These are phyloP conservation scores for Archaeoteleia sp. DNA, from an alignment of 2,888 invertebrate species.

Conservation along the genomic window DNA sequence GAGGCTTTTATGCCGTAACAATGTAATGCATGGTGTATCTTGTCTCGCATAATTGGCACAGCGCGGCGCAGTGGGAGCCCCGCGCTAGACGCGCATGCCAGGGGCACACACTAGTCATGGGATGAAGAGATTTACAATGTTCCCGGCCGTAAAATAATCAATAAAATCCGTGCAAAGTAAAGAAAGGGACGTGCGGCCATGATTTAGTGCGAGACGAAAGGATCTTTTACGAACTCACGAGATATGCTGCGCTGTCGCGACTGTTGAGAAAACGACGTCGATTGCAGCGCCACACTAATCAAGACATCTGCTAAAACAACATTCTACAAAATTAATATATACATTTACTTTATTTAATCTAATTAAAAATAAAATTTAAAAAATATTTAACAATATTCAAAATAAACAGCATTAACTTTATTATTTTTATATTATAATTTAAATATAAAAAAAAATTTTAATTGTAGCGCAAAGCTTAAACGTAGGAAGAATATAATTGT, in stretches of 20 bases:
- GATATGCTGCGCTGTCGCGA: slow-evolving; percentile 45
- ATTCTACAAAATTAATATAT: slow-evolving; percentile 21
- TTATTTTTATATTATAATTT: too few relatives aligned
- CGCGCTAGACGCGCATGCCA: slow-evolving; percentile 54
- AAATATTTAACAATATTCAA: too few relatives aligned
- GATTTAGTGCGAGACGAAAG: slow-evolving; percentile 67
- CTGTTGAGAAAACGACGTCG: slow-evolving; percentile 34
- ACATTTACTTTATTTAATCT: slow-evolving; percentile 1
- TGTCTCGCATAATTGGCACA: slow-evolving; percentile 66
- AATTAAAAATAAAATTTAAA: slow-evolving; percentile 8
- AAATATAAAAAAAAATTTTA: too few relatives aligned
- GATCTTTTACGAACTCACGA: slow-evolving; percentile 52
- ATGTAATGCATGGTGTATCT: slow-evolving; percentile 52
- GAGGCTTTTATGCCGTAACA: slow-evolving; percentile 46
- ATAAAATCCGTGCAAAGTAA: slow-evolving; percentile 73
- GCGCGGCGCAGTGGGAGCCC: slow-evolving; percentile 55
- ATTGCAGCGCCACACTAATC: slow-evolving; percentile 47
- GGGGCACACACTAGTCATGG: slow-evolving; percentile 62
- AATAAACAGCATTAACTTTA: too few relatives aligned
- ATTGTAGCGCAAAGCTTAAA: too few relatives aligned
- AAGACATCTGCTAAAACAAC: slow-evolving; percentile 46
- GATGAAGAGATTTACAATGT: slow-evolving; percentile 74
- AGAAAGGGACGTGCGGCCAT: slow-evolving; percentile 72
- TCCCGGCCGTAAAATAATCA: slow-evolving; percentile 74
- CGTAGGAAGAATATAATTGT: too few relatives aligned